Evolutionary conservation across 2,113 vertebrate species (phyloP).

Genomic region (Terrapene triunguis): DNA sequence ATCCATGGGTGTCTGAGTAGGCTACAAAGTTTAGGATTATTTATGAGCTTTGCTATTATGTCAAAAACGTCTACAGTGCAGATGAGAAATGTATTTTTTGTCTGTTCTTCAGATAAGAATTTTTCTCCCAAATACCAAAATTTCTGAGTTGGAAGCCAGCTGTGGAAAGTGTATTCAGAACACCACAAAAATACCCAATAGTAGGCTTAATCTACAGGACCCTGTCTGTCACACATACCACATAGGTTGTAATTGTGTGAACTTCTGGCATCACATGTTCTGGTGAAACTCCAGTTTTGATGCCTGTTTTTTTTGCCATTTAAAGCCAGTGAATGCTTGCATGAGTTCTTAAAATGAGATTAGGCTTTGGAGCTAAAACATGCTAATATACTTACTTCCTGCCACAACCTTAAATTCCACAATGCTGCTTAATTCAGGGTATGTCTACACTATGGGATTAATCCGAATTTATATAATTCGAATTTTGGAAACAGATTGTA

Average conservation of each 20-base stretch:
- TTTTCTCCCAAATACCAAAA: neutral
- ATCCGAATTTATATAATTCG: too few relatives aligned
- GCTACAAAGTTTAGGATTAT: neutral
- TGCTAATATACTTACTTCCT: neutral
- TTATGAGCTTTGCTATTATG: neutral
- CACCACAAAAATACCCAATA: neutral
- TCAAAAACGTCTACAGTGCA: neutral
- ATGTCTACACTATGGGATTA: too few relatives aligned
- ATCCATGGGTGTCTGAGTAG: neutral
- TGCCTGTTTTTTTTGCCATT: neutral
- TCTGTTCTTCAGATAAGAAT: neutral
- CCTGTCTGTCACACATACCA: neutral
- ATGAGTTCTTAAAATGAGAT: neutral
- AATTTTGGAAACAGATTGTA: too few relatives aligned
- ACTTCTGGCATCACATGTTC: neutral
- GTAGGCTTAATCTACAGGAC: neutral
- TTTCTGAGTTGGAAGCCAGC: neutral
- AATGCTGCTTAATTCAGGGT: neutral
- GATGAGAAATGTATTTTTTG: neutral
- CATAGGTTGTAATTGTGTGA: neutral
- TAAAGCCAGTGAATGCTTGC: neutral
- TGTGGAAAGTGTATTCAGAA: neutral
- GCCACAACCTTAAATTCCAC: too few relatives aligned
- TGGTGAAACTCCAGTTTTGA: neutral
- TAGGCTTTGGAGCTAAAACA: neutral